A percentile compares a stretch with the other conserved stretches of the same genome.
Evolutionary conservation across 2,113 vertebrate genomes (phyloP).

Genomic region (Narcine bancroftii): DNA sequence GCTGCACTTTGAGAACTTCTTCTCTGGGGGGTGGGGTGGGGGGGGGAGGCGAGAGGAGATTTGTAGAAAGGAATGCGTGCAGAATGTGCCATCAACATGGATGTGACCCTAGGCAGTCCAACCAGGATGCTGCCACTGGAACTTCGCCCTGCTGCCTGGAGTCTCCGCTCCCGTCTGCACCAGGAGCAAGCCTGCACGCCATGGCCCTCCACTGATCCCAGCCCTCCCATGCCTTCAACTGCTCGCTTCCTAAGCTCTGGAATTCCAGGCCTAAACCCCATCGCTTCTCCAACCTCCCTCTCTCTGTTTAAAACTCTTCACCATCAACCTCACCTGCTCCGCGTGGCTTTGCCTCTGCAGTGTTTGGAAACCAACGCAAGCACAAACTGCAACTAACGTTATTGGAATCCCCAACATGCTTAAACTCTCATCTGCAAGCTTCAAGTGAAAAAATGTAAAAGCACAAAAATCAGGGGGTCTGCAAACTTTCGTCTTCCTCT

Average conservation of each 20-base stretch:
- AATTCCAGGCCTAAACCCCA: background rate
- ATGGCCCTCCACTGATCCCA: background rate
- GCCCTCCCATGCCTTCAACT: background rate
- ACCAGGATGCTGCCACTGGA: background rate
- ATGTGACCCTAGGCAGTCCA: background rate
- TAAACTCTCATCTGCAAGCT: background rate
- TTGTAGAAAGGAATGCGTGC: constrained; percentile 31
- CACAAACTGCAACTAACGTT: too few species aligned
- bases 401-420: background rate
- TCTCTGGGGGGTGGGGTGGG: background rate
- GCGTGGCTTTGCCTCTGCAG: background rate
- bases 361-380: too few species aligned
- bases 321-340: background rate
- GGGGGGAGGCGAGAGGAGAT: background rate
- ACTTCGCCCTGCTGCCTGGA: background rate
- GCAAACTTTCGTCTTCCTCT: background rate
- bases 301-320: background rate
- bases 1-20: background rate
- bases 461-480: too few species aligned
- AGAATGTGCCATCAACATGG: constrained; percentile 3
- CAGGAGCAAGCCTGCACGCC: background rate
- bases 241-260: background rate
- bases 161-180: background rate
- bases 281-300: background rate
- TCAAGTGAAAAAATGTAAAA: background rate